Percentiles rank a stretch among this genome's conserved stretches.
Conservation (phyloP, 2,797 vertebrate genomes). For the Hippocampus kuda region DNA sequence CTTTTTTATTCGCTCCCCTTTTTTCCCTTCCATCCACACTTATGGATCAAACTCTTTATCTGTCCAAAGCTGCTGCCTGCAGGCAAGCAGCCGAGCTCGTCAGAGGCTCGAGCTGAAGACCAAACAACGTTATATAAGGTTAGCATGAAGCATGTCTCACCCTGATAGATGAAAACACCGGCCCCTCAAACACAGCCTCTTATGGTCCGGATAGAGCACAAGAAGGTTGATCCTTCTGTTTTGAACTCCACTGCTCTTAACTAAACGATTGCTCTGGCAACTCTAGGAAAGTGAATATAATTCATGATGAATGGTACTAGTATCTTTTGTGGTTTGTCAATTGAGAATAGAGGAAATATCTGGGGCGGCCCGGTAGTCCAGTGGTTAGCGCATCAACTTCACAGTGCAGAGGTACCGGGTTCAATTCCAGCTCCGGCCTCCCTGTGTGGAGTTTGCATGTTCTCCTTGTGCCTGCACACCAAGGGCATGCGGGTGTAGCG, state of each 20-base stretch:
- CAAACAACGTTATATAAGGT: slow-evolving; percentile 61
- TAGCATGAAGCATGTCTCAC: slow-evolving; percentile 57
- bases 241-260: slow-evolving; percentile 28
- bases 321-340: slow-evolving; percentile 17
- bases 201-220: slow-evolving; percentile 45
- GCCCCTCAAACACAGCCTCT: slow-evolving; percentile 39
- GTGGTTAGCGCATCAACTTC: too few relatives aligned
- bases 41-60: slow-evolving; percentile 65
- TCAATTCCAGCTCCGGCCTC: too few relatives aligned
- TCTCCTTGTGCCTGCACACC: too few relatives aligned
- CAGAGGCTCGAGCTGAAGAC: slow-evolving; percentile 55
- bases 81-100: slow-evolving; percentile 59
- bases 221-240: slow-evolving; percentile 32
- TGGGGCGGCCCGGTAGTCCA: too few relatives aligned
- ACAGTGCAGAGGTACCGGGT: too few relatives aligned
- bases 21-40: slow-evolving; percentile 45
- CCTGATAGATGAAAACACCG: slow-evolving; percentile 56
- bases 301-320: slow-evolving; percentile 21
- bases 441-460: too few relatives aligned
- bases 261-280: slow-evolving; percentile 28
- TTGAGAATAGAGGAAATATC: too few relatives aligned
- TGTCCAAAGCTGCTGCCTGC: slow-evolving; percentile 63
- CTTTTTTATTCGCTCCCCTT: slow-evolving; percentile 19
- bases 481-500: too few relatives aligned
- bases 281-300: slow-evolving; percentile 12